These are phyloP conservation scores for Scaptomyza parva DNA, from an alignment of 2,888 invertebrate species.

Conservation along the genomic window DNA sequence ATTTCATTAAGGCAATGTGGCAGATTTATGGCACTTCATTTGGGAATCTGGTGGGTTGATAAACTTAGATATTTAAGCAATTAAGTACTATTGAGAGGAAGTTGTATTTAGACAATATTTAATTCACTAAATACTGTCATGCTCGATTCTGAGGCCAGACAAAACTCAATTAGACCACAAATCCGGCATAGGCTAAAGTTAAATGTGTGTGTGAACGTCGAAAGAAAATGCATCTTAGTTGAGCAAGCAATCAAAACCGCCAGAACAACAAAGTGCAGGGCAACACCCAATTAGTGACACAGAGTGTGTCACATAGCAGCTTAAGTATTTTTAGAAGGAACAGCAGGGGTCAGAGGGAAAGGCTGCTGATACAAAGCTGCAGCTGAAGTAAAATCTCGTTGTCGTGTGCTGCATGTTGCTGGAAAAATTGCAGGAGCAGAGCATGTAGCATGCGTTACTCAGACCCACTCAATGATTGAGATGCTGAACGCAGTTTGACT, in stretches of 20 bases:
- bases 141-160: slow-evolving; percentile 14
- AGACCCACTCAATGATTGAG: slow-evolving; percentile 57
- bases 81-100: slow-evolving; percentile 17
- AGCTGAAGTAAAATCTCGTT: slow-evolving; percentile 22
- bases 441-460: slow-evolving; percentile 48
- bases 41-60: slow-evolving; percentile 35
- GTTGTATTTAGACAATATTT: slow-evolving; percentile 15
- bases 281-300: slow-evolving; percentile 19
- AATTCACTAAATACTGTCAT: slow-evolving; percentile 22
- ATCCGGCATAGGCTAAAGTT: not conserved
- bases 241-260: slow-evolving; percentile 61
- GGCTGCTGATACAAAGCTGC: slow-evolving; percentile 31
- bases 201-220: slow-evolving; percentile 13
- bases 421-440: slow-evolving; percentile 30
- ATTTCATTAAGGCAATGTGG: not conserved
- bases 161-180: slow-evolving; percentile 37
- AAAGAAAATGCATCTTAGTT: slow-evolving; percentile 48
- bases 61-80: slow-evolving; percentile 17
- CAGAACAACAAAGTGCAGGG: slow-evolving; percentile 56
- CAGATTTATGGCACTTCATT: slow-evolving; percentile 37
- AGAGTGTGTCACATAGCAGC: slow-evolving; percentile 65
- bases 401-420: slow-evolving; percentile 35
- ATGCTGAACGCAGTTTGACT: slow-evolving; percentile 22
- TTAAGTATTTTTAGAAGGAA: slow-evolving; percentile 67
- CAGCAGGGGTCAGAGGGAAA: slow-evolving; percentile 3